Conservation (phyloP, 2,113 vertebrate species). For the Mirza zaza region DNA sequence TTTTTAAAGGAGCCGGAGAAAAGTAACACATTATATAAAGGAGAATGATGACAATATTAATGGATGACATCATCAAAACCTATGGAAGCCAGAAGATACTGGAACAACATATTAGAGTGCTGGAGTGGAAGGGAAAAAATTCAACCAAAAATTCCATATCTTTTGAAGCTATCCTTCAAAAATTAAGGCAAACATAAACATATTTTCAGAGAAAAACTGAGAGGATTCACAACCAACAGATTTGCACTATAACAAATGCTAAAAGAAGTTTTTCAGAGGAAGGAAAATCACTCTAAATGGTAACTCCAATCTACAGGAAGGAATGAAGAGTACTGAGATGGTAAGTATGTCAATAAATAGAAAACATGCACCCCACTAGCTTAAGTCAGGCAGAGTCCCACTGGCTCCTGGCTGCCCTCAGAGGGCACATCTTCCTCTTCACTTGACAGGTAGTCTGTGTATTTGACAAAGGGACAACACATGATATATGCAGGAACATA, state of each 20-base stretch:
- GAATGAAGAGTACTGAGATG: neutral
- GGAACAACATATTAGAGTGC: neutral
- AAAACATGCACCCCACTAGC: neutral
- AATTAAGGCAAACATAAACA: neutral
- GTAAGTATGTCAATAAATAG: neutral
- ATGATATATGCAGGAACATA: neutral
- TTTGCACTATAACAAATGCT: neutral
- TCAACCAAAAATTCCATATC: neutral
- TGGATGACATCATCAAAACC: neutral
- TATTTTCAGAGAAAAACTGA: neutral
- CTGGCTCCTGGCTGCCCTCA: neutral
- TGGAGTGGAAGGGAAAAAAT: neutral
- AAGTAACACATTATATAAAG: neutral
- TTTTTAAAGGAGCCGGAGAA: neutral
- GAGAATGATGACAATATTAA: neutral
- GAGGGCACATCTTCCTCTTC: neutral
- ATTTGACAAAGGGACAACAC: neutral
- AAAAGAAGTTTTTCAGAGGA: neutral
- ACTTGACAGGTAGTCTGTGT: neutral
- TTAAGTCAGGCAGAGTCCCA: neutral
- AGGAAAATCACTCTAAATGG: neutral
- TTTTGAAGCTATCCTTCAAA: neutral
- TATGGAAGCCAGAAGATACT: neutral
- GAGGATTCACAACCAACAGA: neutral
- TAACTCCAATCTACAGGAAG: neutral